Conservation (phyloP, 2,888 invertebrate genomes). For the Diachrysia chrysitis region DNA sequence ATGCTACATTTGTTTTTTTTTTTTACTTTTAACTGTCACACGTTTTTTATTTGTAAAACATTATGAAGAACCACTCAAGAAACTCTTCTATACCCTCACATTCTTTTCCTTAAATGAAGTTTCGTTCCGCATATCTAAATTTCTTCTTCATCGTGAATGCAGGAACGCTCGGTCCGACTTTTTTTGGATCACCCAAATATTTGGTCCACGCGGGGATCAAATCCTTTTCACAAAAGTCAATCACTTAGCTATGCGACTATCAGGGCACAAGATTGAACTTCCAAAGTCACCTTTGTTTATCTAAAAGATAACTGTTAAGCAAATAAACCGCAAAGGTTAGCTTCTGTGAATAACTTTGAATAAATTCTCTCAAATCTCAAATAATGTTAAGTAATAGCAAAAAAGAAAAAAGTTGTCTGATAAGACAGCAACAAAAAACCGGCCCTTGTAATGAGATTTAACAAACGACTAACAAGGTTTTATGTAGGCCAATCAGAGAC, state of each 20-base stretch:
- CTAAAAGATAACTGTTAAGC: too few relatives aligned
- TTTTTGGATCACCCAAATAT: background rate
- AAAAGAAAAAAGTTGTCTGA: too few relatives aligned
- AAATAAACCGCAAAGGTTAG: too few relatives aligned
- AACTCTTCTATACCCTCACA: background rate
- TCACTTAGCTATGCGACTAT: slow-evolving; percentile 1
- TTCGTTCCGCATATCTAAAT: background rate
- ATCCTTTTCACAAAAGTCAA: background rate
- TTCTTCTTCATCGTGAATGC: background rate
- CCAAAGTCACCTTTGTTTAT: background rate
- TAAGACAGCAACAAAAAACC: too few relatives aligned
- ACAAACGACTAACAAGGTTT: too few relatives aligned
- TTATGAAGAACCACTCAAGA: background rate
- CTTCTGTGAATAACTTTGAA: background rate
- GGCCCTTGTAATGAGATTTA: too few relatives aligned
- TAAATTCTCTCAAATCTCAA: too few relatives aligned
- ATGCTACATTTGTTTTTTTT: too few relatives aligned
- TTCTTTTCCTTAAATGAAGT: slow-evolving; percentile 1
- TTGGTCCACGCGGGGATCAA: background rate
- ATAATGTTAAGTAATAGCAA: too few relatives aligned
- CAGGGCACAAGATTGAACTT: slow-evolving; percentile 1
- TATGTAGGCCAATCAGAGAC: too few relatives aligned
- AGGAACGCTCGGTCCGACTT: background rate
- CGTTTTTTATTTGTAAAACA: background rate
- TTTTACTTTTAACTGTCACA: background rate